Percentiles rank a stretch among this genome's conserved stretches.
Evolutionary conservation across 1,140 invertebrate genomes (phyloP).

Genomic region (Oreohelix idahoensis): DNA sequence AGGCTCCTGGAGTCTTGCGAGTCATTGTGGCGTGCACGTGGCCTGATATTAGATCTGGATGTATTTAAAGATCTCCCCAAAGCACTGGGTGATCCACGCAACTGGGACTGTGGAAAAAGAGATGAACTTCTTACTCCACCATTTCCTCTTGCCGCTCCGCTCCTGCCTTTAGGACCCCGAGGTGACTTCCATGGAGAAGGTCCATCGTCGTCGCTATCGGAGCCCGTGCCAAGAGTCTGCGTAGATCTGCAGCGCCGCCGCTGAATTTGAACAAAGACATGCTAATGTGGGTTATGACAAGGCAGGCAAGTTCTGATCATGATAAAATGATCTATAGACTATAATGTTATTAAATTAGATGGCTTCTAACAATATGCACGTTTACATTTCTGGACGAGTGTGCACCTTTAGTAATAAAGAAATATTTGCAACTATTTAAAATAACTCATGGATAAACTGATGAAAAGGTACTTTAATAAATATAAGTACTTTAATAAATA

Average conservation of each 20-base stretch:
- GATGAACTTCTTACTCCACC: constrained; percentile 37
- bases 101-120: background rate
- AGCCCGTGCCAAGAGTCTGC: constrained; percentile 40
- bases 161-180: constrained; percentile 31
- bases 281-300: background rate
- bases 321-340: no score
- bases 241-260: constrained; percentile 44
- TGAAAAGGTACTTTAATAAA: no score
- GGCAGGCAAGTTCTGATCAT: background rate
- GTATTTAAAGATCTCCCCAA: constrained; percentile 36
- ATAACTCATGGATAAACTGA: no score
- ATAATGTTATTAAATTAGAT: no score
- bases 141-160: constrained; percentile 20
- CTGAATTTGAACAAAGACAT: constrained; percentile 38
- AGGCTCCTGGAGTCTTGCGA: constrained; percentile 44
- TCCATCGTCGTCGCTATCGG: constrained; percentile 53
- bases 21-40: constrained; percentile 46
- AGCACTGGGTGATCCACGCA: constrained; percentile 33
- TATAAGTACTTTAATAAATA: no score
- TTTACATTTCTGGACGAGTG: no score
- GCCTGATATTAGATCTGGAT: constrained; percentile 44
- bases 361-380: no score
- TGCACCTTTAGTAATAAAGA: no score
- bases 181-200: constrained; percentile 45
- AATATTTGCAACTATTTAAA: no score